These are phyloP conservation scores for Bathybates hornii DNA, from an alignment of 2,113 vertebrate species.

Conservation along the genomic window DNA sequence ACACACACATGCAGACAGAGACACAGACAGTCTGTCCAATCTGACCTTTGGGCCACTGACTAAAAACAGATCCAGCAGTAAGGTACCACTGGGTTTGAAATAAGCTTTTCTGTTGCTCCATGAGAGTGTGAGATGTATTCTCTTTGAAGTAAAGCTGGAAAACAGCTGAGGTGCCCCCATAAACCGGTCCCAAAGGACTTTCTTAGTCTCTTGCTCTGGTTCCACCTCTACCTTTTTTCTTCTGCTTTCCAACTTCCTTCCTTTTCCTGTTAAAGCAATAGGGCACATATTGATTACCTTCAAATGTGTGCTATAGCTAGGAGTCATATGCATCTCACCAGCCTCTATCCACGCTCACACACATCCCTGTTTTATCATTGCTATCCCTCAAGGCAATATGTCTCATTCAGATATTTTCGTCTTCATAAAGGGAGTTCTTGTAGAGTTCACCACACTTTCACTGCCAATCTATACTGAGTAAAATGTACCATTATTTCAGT, in stretches of 20 bases:
- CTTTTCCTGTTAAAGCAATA: slow-evolving; percentile 22
- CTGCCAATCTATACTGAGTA: neutral
- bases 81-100: slow-evolving; percentile 28
- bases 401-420: slow-evolving; percentile 1
- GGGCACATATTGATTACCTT: slow-evolving; percentile 54
- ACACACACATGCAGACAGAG: neutral
- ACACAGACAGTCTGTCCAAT: slow-evolving; percentile 17
- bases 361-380: slow-evolving; percentile 18
- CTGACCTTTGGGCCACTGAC: slow-evolving; percentile 24
- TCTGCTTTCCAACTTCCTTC: neutral
- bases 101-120: slow-evolving; percentile 41
- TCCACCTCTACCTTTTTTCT: slow-evolving; percentile 23
- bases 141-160: slow-evolving; percentile 42
- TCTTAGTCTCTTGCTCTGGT: slow-evolving; percentile 14
- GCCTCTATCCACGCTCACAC: neutral
- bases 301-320: slow-evolving; percentile 14
- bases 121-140: slow-evolving; percentile 13
- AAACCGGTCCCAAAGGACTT: slow-evolving; percentile 10
- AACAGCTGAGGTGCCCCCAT: slow-evolving; percentile 34
- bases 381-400: slow-evolving; percentile 12
- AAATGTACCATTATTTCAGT: neutral
- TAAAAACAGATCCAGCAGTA: slow-evolving; percentile 34
- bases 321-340: slow-evolving; percentile 23
- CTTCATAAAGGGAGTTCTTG: neutral
- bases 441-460: neutral